phyloP scores from a whole-genome alignment of 2,797 vertebrate species.

The Triplophysa bombifrons region DNA sequence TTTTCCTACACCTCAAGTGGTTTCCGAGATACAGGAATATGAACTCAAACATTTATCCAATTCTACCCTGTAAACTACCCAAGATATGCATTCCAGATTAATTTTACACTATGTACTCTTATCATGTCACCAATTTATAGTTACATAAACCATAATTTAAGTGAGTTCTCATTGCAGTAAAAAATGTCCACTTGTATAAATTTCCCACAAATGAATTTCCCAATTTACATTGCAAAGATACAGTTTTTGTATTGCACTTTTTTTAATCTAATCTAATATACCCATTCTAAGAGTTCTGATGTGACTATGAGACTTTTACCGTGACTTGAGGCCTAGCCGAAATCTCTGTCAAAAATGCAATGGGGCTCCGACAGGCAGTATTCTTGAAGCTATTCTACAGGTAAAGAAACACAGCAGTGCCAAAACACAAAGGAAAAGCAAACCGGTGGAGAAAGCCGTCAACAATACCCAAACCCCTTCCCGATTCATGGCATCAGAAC shows the following conservation, averaged over 20 bases:
- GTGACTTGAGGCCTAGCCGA: background rate
- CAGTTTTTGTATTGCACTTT: background rate
- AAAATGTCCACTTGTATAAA: no score
- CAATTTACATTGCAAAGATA: background rate
- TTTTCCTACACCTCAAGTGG: background rate
- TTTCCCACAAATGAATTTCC: background rate
- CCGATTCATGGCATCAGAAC: constrained; percentile 58
- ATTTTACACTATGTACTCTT: no score
- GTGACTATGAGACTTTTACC: constrained; percentile 19
- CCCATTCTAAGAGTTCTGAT: background rate
- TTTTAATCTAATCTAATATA: background rate
- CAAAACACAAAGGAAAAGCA: constrained; percentile 67
- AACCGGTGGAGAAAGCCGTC: constrained; percentile 64
- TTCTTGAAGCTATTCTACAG: constrained; percentile 73
- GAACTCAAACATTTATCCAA: background rate
- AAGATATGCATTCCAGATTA: no score
- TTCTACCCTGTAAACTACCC: background rate
- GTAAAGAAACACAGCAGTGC: constrained; percentile 76
- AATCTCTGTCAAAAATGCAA: constrained; percentile 64
- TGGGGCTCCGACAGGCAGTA: constrained; percentile 69
- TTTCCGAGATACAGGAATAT: background rate
- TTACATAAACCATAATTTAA: background rate
- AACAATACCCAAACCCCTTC: constrained; percentile 60
- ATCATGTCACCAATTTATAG: background rate
- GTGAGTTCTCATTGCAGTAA: background rate